Percentiles rank a stretch among this genome's conserved stretches.
phyloP scores from a whole-genome alignment of 1,140 invertebrate species.

The Drosophila quadrilineata region DNA sequence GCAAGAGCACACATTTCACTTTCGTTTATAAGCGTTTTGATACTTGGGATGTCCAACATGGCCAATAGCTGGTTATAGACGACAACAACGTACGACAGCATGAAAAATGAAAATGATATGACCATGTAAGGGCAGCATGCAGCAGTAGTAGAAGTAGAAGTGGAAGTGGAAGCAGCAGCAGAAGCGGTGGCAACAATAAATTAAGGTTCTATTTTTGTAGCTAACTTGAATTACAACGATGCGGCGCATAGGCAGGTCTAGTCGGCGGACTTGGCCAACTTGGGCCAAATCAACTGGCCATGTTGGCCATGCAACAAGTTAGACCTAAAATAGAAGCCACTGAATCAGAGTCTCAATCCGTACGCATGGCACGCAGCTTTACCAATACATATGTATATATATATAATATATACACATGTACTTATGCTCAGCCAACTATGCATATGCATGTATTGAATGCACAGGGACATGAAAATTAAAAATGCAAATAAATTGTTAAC shows the following conservation, averaged over 20 bases:
- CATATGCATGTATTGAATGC: not conserved
- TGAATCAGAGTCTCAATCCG: conserved; percentile 25
- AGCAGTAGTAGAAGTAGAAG: not conserved
- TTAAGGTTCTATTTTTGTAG: conserved; percentile 78
- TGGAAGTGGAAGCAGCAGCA: conserved; percentile 10
- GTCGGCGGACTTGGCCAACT: conserved; percentile 1
- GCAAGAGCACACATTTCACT: conserved; percentile 50
- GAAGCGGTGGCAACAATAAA: conserved; percentile 61
- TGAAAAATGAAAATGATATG: conserved; percentile 76
- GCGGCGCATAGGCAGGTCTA: not conserved
- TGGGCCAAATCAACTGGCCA: conserved; percentile 19
- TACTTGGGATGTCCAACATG: conserved; percentile 5
- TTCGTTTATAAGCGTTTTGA: conserved; percentile 55
- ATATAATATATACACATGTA: not conserved
- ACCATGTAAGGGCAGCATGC: conserved; percentile 59
- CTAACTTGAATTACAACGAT: conserved; percentile 68
- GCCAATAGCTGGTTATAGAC: conserved; percentile 9
- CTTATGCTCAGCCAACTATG: not conserved
- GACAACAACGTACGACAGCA: conserved; percentile 17
- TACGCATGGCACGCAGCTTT: conserved; percentile 41
- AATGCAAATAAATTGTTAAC: conserved; percentile 80
- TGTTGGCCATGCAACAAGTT: conserved; percentile 64
- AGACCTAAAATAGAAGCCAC: conserved; percentile 74
- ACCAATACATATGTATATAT: conserved; percentile 44
- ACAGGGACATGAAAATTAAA: conserved; percentile 70